Conservation (phyloP, 2,888 invertebrate species). For the Podotricha telesiphe region DNA sequence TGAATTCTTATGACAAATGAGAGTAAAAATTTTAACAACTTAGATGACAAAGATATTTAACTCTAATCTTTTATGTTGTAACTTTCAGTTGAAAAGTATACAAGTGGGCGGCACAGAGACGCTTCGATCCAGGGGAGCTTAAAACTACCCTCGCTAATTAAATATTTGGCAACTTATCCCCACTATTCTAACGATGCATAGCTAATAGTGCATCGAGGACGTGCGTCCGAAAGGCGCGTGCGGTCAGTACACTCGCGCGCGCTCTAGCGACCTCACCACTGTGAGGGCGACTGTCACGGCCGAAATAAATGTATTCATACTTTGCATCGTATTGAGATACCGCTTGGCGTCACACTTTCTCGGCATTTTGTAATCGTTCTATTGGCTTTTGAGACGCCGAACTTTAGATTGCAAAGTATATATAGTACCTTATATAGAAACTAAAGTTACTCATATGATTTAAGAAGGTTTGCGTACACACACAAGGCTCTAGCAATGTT, state of each 20-base stretch:
- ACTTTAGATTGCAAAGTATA: neutral
- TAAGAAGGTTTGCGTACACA: neutral
- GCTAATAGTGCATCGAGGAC: conserved; percentile 58
- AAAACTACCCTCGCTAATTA: conserved; percentile 42
- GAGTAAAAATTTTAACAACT: conserved; percentile 5
- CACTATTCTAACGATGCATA: conserved; percentile 67
- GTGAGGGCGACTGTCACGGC: conserved; percentile 47
- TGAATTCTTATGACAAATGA: neutral
- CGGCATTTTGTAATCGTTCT: conserved; percentile 25
- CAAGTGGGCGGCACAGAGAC: neutral
- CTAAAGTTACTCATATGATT: neutral
- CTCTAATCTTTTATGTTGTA: conserved; percentile 4
- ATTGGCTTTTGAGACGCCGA: neutral
- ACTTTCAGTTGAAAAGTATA: neutral
- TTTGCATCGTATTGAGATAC: conserved; percentile 30
- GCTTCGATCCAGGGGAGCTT: neutral
- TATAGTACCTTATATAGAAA: neutral
- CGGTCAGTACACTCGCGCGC: conserved; percentile 79
- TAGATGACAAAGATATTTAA: neutral
- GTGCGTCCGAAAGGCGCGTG: conserved; percentile 63
- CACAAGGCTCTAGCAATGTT: neutral
- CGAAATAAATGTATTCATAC: conserved; percentile 27
- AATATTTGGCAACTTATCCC: conserved; percentile 57
- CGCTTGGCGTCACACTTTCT: conserved; percentile 33
- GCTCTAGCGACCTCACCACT: conserved; percentile 62